Conservation (phyloP, 2,797 vertebrate genomes). For the Amazonetta brasiliensis region DNA sequence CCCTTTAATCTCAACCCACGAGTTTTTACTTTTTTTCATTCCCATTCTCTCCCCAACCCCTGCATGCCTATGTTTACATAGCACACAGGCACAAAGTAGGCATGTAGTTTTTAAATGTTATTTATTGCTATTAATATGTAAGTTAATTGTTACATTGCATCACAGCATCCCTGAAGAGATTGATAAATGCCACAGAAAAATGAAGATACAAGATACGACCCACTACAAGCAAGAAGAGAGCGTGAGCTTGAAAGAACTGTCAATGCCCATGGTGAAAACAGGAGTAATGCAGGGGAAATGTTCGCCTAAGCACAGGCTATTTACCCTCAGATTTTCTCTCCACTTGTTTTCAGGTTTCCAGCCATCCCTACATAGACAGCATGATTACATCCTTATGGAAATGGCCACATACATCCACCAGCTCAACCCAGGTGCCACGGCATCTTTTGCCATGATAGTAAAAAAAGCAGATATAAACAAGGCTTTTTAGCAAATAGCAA, state of each 20-base stretch:
- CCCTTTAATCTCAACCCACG: too few species aligned
- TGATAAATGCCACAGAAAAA: slow-evolving; percentile 11
- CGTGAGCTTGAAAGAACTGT: not conserved
- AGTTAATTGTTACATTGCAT: not conserved
- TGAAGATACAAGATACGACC: not conserved
- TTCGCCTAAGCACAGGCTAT: not conserved
- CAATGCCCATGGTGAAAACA: not conserved
- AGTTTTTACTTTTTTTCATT: too few species aligned
- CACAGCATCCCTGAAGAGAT: not conserved
- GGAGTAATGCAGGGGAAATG: not conserved
- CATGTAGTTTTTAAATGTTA: not conserved
- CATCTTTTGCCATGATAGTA: not conserved
- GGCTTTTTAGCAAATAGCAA: not conserved
- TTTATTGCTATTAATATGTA: not conserved
- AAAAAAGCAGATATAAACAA: not conserved
- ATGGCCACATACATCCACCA: not conserved
- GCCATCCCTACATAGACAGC: rapidly evolving
- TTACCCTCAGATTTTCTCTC: not conserved
- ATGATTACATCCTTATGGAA: not conserved
- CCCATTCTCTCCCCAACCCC: too few species aligned
- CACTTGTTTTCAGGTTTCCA: not conserved
- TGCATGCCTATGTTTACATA: not conserved
- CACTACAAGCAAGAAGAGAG: not conserved
- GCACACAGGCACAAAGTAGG: not conserved
- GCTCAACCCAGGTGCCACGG: not conserved